These are phyloP conservation scores for Ophraella communa DNA, from an alignment of 2,888 invertebrate genomes.

Conservation along the genomic window DNA sequence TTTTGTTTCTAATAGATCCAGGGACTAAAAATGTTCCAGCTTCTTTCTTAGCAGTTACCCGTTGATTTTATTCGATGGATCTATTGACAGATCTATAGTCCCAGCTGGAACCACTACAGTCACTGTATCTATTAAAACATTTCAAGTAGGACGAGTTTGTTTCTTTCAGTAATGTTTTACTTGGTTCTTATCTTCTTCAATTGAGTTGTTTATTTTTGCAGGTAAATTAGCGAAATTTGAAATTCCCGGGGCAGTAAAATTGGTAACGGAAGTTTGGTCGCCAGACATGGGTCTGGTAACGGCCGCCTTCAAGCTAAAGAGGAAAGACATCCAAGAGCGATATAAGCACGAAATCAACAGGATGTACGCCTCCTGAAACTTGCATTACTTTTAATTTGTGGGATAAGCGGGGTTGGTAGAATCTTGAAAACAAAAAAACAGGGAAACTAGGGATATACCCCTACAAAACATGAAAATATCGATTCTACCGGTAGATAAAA, in stretches of 20 bases:
- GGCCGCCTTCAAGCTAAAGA: constrained; percentile 96
- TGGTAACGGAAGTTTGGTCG: constrained; percentile 94
- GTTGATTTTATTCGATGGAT: no score
- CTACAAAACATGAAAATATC: no score
- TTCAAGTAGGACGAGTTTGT: no score
- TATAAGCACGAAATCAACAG: constrained; percentile 92
- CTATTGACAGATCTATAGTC: no score
- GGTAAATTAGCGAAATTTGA: constrained; percentile 92
- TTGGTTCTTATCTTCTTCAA: no score
- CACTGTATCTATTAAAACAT: no score
- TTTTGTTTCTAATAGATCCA: no score
- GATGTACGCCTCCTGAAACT: constrained; percentile 90
- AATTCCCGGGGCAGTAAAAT: constrained; percentile 86
- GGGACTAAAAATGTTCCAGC: no score
- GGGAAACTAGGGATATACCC: background rate
- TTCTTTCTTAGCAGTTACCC: no score
- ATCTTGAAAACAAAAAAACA: background rate
- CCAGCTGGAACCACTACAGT: no score
- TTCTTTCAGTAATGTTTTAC: no score
- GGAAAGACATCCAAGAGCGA: constrained; percentile 93
- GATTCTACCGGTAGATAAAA: background rate
- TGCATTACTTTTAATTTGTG: constrained; percentile 8
- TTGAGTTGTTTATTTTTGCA: constrained; percentile 57
- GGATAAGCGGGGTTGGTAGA: background rate
- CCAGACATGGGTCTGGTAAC: constrained; percentile 97